Evolutionary conservation across 2,797 vertebrate genomes (phyloP).

Genomic region (Pipistrellus kuhlii): DNA sequence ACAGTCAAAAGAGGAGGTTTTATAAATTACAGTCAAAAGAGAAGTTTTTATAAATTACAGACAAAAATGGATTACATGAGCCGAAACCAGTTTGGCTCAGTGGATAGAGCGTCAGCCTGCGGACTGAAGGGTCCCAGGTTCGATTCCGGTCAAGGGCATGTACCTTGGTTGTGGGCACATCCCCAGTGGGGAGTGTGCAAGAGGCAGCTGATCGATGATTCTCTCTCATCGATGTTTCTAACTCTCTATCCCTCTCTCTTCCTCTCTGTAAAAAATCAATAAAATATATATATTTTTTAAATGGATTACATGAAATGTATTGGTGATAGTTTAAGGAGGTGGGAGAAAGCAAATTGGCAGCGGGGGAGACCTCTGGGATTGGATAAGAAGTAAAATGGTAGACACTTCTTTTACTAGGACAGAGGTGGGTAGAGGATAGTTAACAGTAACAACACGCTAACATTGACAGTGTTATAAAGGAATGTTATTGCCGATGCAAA

Average conservation of each 20-base stretch:
- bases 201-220: no score
- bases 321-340: background rate
- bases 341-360: background rate
- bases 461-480: background rate
- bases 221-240: no score
- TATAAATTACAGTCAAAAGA: background rate
- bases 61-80: no score
- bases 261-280: no score
- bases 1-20: background rate
- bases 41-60: background rate
- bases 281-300: no score
- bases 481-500: background rate
- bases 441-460: background rate
- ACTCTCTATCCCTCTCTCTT: no score
- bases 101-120: no score
- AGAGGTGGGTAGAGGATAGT: background rate
- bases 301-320: background rate
- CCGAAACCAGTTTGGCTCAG: no score
- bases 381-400: background rate
- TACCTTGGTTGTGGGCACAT: no score
- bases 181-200: no score
- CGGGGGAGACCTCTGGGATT: background rate
- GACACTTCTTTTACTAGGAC: background rate
- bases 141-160: no score
- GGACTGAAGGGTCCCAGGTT: no score